Evolutionary conservation across 2,113 vertebrate species (phyloP).

Genomic region (Chloroceryle aenea): DNA sequence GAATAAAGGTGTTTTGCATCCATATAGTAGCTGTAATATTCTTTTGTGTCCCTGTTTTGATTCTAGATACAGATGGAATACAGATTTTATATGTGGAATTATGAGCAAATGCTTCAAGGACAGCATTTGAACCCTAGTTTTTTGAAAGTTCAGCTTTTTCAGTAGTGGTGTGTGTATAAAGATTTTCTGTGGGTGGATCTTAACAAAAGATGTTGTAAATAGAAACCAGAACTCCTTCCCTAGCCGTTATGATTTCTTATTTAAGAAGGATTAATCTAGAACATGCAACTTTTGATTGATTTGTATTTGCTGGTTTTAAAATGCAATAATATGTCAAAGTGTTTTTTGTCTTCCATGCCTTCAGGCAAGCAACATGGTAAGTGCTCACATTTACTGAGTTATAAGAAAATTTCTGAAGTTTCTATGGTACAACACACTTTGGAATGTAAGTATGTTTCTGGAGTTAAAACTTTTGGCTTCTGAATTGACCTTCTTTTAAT

Average conservation of each 20-base stretch:
- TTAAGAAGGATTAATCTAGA: background rate
- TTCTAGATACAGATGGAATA: background rate
- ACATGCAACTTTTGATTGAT: background rate
- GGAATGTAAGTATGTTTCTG: background rate
- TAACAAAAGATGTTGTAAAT: background rate
- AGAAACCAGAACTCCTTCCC: background rate
- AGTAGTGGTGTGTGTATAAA: background rate
- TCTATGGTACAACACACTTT: background rate
- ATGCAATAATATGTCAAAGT: conserved; percentile 69
- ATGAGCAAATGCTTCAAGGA: background rate
- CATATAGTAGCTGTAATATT: background rate
- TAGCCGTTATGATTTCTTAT: background rate
- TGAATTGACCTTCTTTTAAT: conserved; percentile 27
- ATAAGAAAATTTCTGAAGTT: conserved; percentile 32
- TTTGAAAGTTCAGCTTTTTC: background rate
- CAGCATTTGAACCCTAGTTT: background rate
- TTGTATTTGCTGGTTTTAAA: conserved; percentile 46
- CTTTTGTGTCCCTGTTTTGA: background rate
- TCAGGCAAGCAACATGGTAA: conserved; percentile 99
- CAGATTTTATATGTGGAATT: background rate
- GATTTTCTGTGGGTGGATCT: background rate
- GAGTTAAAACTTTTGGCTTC: background rate
- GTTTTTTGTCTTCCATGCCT: conserved; percentile 87
- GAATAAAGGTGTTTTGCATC: background rate
- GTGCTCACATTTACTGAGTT: conserved; percentile 77